Evolutionary conservation across 2,113 vertebrate genomes (phyloP).

Genomic region (Nyctibius bracteatus): DNA sequence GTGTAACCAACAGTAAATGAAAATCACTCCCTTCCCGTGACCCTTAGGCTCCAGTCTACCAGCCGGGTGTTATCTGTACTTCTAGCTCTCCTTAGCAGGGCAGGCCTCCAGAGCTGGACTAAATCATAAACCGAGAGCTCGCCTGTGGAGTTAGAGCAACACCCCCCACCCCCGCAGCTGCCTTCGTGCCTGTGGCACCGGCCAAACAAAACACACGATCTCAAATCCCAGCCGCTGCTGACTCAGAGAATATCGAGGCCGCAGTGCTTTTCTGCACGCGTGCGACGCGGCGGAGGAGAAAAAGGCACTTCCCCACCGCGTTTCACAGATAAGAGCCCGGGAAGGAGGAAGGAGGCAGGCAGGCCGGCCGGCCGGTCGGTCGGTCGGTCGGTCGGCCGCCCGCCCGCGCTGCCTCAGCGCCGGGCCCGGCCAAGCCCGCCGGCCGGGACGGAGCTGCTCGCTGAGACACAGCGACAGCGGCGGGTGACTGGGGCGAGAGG

Average conservation of each 20-base stretch:
- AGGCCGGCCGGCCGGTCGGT: too few relatives aligned
- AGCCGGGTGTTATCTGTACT: neutral
- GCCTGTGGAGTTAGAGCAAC: neutral
- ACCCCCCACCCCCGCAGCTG: neutral
- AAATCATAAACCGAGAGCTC: neutral
- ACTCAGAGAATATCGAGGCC: neutral
- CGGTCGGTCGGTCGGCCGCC: too few relatives aligned
- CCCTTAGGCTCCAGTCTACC: neutral
- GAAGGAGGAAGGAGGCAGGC: neutral
- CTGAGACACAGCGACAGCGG: neutral
- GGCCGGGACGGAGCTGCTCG: neutral
- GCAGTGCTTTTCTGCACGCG: neutral
- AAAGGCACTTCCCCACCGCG: neutral
- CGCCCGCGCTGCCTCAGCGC: neutral
- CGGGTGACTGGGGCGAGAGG: neutral
- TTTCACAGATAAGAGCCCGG: neutral
- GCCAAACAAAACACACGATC: neutral
- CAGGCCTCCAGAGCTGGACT: too few relatives aligned
- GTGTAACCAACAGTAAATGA: neutral
- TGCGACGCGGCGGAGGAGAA: neutral
- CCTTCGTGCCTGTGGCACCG: neutral
- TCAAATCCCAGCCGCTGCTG: neutral
- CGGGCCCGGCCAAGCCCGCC: neutral
- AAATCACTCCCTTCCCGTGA: neutral
- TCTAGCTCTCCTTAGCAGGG: neutral